Conservation (phyloP, 2,113 vertebrate genomes). For the Ciconia boyciana region DNA sequence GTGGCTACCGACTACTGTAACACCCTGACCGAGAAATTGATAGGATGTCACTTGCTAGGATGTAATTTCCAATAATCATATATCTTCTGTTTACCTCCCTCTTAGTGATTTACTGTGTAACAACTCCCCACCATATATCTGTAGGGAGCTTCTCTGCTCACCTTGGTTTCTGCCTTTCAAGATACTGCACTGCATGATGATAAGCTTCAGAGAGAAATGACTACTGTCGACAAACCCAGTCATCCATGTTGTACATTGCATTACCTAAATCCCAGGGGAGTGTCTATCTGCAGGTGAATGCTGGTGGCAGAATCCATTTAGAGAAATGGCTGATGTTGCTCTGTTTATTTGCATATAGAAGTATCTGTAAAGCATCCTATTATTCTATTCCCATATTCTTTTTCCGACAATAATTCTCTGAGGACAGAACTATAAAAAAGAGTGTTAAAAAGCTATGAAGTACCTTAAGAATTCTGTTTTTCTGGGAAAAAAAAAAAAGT, state of each 20-base stretch:
- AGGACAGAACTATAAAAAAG: not conserved
- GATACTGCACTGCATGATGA: constrained; percentile 12
- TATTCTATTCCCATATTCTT: not conserved
- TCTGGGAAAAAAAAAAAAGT: not conserved
- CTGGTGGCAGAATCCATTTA: constrained; percentile 15
- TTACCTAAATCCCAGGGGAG: constrained; percentile 19
- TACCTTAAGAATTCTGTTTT: not conserved
- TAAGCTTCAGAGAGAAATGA: constrained; percentile 24
- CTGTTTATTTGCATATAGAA: constrained; percentile 24
- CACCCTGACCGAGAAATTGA: not conserved
- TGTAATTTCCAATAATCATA: not conserved
- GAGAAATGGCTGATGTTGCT: not conserved
- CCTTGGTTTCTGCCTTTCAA: constrained; percentile 15
- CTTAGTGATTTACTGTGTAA: not conserved
- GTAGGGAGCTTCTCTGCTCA: constrained; percentile 5
- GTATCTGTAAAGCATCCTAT: not conserved
- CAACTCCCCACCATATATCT: not conserved
- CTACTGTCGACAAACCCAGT: constrained; percentile 10
- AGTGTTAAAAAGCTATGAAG: not conserved
- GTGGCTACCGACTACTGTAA: not conserved
- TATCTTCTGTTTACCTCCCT: not conserved
- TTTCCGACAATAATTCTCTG: not conserved
- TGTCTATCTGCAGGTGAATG: not conserved
- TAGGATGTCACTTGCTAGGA: not conserved
- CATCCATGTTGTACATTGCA: constrained; percentile 31